Conservation (phyloP, 2,113 vertebrate species). For the Pachyramphus minor region DNA sequence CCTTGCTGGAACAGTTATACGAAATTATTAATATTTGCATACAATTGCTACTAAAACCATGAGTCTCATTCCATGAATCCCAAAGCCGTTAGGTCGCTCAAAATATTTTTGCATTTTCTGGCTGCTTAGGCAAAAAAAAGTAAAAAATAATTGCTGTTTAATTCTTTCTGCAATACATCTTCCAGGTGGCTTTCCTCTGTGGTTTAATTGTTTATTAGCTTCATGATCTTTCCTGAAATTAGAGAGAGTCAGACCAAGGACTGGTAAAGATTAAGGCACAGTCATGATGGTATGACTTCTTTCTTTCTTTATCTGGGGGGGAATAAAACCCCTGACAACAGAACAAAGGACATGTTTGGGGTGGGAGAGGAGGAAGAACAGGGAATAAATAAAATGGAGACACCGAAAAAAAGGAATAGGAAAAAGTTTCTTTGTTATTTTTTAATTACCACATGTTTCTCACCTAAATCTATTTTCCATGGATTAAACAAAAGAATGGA, state of each 20-base stretch:
- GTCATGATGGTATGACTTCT: background rate
- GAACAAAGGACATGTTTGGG: background rate
- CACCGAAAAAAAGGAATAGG: background rate
- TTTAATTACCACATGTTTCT: background rate
- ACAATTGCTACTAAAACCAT: background rate
- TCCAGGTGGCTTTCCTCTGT: constrained; percentile 22
- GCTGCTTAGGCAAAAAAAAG: background rate
- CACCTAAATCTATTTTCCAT: background rate
- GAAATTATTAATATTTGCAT: background rate
- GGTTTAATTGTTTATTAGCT: constrained; percentile 8
- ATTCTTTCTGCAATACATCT: background rate
- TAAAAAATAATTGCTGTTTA: background rate
- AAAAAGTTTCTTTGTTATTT: background rate
- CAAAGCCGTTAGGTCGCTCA: background rate
- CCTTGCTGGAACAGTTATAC: background rate
- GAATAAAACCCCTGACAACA: background rate
- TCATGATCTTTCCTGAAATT: background rate
- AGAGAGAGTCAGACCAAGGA: background rate
- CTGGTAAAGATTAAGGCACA: background rate
- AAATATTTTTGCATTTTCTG: background rate
- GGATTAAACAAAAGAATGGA: background rate
- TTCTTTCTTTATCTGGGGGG: background rate
- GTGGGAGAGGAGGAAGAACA: background rate
- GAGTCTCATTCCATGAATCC: background rate
- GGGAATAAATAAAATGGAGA: background rate